Evolutionary conservation across 2,797 vertebrate genomes (phyloP), one percentile per base, ranked within the genome.

Genomic region (Sebastes kiyomatsui): DNA sequence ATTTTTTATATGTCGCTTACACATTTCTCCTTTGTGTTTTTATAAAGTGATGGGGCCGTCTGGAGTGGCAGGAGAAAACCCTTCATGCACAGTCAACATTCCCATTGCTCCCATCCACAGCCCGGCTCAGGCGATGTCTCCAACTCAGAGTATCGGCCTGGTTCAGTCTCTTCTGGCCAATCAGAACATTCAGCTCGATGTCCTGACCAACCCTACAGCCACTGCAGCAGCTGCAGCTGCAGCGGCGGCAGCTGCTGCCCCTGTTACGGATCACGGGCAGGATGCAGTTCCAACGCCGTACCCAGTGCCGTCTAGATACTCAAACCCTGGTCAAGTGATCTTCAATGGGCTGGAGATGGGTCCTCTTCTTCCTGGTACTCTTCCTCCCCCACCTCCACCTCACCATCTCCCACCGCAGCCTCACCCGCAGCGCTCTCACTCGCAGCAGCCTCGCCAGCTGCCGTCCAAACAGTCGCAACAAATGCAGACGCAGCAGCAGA

Each of bases 91-190:
- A 0, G 97, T 98, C 92, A 99, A 99, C 95, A 99, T 99, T 92
- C 98, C 98, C 46, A 99, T 99, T 12, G 98, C 98, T 28, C 98
- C 98, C 35, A 99, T 99, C 92, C 98, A 99, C 94, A 99, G 98
- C 91, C 98, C 98, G 0, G 98, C 98, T 70, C 98, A 99, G 93
- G 98, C 98, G 59, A 98, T 99, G 97, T 99, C 98, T 11, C 98
- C 98, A 12, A 99, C 98, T 2, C 98, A 99, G 95, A 99, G 98
- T 87, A 99, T 99, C 22, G 98, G 98, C 61, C 94, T 99, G 80
- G 98, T 99, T 8, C 98, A 99, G 92, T 99, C 98, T 49, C 96
- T 99, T 56, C 94, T 99, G 87, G 98, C 98, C 89, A 99, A 99
- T 93, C 98, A 99, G 92, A 99, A 99, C 25, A 99, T 99, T 88